Evolutionary conservation across 2,797 vertebrate species (phyloP), one percentile per base, ranked within the genome.

Genomic region (Pagetopsis macropterus): DNA sequence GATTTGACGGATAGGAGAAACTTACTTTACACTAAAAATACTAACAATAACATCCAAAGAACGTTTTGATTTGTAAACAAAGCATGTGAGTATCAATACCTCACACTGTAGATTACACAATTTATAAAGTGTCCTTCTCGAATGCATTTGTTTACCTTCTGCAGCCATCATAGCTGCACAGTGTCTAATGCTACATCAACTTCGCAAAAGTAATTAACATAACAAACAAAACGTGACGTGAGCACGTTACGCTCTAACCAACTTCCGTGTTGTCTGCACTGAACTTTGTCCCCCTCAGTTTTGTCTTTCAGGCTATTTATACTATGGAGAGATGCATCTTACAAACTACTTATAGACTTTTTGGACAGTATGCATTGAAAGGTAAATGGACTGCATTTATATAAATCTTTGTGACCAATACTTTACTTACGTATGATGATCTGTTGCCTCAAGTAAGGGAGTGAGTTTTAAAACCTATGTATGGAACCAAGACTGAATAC

Each of bases 121-220:
- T 4, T 5, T 16, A 4, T 54, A 5, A 23, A 61, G 5, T 19
- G 1, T 37, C 5, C 37, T 37, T 13, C 14, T 9, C 13, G 9
- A 48, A 14, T 9, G 58, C 19, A 27, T 27, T 43, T 10, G 13
- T 16, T 59, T 44, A 76, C 72, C 78, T 72, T 72, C 51, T 63
- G 19, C 3, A 19, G 6, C 13, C 64, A 72, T 68, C 0, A 10
- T n/a, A n/a, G 50, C 16, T 50, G 27, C 50, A 0, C 50, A 0
- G 33, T 21, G 33, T 23, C 9, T 17, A 21, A 15, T 8, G 12
- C 15, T 27, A 6, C 27, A 10, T 46, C 1, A 46, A 40, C 49
- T 71, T 50, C 43, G n/a, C 33, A 27, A 12, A 0, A 59, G n/a
- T 0, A 1, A 4, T 50, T 21, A 16, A 49, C 16, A 8, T 3